A percentile compares a stretch with the other conserved stretches of the same genome.
These are phyloP conservation scores for Manis crassicaudata DNA, from an alignment of 2,797 vertebrate species.

Conservation along the genomic window DNA sequence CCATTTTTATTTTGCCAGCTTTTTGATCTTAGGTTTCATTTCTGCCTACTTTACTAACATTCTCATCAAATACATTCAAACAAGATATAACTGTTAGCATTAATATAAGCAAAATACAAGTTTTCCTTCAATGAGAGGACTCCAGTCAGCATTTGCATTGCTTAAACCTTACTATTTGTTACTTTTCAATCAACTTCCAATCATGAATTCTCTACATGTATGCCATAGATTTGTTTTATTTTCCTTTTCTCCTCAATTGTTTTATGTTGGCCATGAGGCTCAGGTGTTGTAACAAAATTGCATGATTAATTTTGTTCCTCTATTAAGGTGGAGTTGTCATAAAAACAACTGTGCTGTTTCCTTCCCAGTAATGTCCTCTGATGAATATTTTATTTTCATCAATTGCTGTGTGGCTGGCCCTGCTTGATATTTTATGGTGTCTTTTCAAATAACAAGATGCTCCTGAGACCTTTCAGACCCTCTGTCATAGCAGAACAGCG, in stretches of 20 bases:
- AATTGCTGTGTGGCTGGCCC: conserved; percentile 17
- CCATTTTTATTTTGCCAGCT: neutral
- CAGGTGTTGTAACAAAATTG: conserved; percentile 32
- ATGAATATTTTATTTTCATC: conserved; percentile 72
- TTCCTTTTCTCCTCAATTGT: conserved; percentile 53
- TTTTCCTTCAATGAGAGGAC: conserved; percentile 10
- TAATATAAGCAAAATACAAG: neutral
- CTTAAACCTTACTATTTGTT: conserved; percentile 11
- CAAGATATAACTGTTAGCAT: neutral
- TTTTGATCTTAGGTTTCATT: neutral
- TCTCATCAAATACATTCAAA: neutral
- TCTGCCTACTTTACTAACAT: conserved; percentile 22
- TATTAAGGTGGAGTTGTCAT: conserved; percentile 22
- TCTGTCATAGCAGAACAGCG: neutral
- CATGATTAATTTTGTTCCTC: conserved; percentile 57
- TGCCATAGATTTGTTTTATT: conserved; percentile 41
- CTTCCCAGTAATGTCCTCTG: conserved; percentile 55
- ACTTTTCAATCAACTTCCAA: neutral
- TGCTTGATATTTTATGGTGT: conserved; percentile 52
- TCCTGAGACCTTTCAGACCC: neutral
- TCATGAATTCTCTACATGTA: neutral
- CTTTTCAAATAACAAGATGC: conserved; percentile 51
- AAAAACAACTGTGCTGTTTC: conserved; percentile 63
- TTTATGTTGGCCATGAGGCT: conserved; percentile 64
- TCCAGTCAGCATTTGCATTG: neutral